Conservation (phyloP, 2,888 invertebrate species). For the Sphecodes monilicornis region DNA sequence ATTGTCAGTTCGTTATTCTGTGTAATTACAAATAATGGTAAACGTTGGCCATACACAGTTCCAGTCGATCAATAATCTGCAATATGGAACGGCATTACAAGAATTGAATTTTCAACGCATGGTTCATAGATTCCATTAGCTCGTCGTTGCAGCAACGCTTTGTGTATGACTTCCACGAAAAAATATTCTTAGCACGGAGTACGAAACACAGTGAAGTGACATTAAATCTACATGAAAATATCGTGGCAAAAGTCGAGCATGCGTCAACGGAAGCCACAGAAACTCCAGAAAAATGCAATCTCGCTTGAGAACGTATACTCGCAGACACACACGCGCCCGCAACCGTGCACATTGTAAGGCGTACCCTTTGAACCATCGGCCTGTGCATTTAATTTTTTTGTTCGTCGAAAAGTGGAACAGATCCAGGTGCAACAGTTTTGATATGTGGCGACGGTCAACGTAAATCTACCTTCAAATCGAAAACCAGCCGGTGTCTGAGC, state of each 20-base stretch:
- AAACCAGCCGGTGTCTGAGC: background rate
- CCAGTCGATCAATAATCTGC: background rate
- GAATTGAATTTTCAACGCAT: background rate
- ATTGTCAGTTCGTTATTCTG: background rate
- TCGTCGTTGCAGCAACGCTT: background rate
- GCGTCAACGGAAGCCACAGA: background rate
- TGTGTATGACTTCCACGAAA: background rate
- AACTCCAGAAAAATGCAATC: background rate
- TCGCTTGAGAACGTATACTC: background rate
- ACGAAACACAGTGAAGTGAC: background rate
- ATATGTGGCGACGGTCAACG: background rate
- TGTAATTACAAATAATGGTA: background rate
- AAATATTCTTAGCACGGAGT: background rate
- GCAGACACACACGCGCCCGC: background rate
- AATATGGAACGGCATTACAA: background rate
- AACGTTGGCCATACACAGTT: background rate
- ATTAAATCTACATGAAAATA: background rate
- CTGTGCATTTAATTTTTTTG: constrained; percentile 2
- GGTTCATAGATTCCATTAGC: background rate
- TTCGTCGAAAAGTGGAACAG: background rate
- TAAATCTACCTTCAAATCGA: background rate
- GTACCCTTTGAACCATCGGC: background rate
- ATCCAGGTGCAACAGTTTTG: constrained; percentile 9
- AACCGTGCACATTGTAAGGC: background rate
- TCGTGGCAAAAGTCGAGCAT: background rate